Conservation (phyloP, 92 coral and sea anemone species). For the Epizoanthus scotinus region DNA sequence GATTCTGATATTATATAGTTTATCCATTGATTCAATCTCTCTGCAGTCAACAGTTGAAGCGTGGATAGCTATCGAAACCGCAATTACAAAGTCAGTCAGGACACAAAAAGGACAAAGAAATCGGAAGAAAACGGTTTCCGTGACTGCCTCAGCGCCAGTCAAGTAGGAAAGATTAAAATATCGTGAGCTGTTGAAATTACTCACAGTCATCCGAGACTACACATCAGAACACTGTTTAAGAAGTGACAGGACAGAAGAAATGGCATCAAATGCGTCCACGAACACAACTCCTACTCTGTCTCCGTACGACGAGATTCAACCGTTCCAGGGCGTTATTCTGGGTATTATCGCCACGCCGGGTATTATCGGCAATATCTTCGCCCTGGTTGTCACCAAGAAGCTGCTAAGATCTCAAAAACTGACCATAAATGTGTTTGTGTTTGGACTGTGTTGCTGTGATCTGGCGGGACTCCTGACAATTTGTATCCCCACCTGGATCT, state of each 20-base stretch:
- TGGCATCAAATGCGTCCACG: background rate
- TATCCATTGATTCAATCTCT: background rate
- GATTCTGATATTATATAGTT: background rate
- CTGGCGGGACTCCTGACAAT: conserved; percentile 58
- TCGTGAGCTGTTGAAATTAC: background rate
- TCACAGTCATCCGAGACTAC: background rate
- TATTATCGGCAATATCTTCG: conserved; percentile 73
- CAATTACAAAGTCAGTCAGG: background rate
- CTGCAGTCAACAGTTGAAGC: background rate
- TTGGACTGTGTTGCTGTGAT: conserved; percentile 72
- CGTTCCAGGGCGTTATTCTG: conserved; percentile 47
- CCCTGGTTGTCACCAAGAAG: conserved; percentile 66
- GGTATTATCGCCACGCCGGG: conserved; percentile 56
- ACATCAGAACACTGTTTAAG: background rate
- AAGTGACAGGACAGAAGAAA: background rate
- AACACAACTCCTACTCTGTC: conserved; percentile 33
- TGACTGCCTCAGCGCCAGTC: no score
- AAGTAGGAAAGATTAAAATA: background rate
- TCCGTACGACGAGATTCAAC: conserved; percentile 28
- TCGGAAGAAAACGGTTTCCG: no score
- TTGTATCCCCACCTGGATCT: conserved; percentile 78
- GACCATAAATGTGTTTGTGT: conserved; percentile 76
- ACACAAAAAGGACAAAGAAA: no score
- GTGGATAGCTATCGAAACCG: conserved; percentile 3
- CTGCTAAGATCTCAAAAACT: conserved; percentile 64